Conservation (phyloP, 2,113 vertebrate genomes). For the Megaceryle torquata region DNA sequence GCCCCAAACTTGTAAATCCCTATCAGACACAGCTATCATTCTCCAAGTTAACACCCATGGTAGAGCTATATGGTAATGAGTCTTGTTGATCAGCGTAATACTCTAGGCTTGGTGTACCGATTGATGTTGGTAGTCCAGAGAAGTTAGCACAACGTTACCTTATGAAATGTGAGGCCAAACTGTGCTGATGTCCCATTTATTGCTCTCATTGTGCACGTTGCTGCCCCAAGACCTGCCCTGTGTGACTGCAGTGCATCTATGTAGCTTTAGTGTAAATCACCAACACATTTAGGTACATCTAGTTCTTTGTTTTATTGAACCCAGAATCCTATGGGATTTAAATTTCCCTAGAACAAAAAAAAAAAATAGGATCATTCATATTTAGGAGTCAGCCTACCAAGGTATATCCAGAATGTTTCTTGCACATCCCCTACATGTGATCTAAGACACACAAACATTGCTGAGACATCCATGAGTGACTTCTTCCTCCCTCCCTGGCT, state of each 20-base stretch:
- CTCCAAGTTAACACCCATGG: neutral
- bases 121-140: neutral
- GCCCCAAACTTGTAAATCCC: neutral
- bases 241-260: neutral
- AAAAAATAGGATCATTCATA: neutral
- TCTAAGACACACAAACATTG: neutral
- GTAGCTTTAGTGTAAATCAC: neutral
- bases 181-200: neutral
- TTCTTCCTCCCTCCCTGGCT: neutral
- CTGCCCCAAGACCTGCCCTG: neutral
- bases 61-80: rapidly evolving
- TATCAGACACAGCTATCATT: neutral
- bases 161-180: neutral
- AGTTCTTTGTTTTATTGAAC: neutral
- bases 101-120: neutral
- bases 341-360: neutral
- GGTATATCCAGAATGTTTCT: neutral
- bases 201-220: neutral
- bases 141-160: neutral
- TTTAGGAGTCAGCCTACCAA: neutral
- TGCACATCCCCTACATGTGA: neutral
- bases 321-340: neutral
- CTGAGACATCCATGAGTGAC: neutral
- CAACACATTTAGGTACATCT: neutral
- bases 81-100: neutral